Percentiles rank a stretch among this genome's conserved stretches.
phyloP scores from a whole-genome alignment of 1,140 invertebrate species.

The Hycleus phaleratus region DNA sequence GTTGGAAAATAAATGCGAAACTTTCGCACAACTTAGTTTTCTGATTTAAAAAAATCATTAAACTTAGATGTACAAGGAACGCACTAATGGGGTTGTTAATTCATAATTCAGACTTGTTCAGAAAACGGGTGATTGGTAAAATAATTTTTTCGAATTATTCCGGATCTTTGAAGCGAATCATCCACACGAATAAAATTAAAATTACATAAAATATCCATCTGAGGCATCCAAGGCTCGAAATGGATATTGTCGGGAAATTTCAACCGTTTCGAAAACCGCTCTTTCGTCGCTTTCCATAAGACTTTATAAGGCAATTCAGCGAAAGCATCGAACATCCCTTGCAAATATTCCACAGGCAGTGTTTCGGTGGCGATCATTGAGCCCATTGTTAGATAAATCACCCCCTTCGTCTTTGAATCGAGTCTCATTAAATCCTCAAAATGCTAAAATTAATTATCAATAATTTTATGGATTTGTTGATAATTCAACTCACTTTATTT shows the following conservation, averaged over 20 bases:
- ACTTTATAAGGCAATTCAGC: slow-evolving; percentile 51
- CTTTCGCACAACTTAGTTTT: no score
- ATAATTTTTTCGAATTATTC: no score
- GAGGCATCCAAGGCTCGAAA: slow-evolving; percentile 59
- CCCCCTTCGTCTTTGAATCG: slow-evolving; percentile 32
- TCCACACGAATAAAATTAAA: slow-evolving; percentile 13
- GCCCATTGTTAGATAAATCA: slow-evolving; percentile 44
- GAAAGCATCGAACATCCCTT: slow-evolving; percentile 47
- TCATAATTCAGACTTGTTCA: no score
- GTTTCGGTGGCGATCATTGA: slow-evolving; percentile 38
- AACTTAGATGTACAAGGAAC: no score
- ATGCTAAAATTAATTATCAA: slow-evolving; percentile 22
- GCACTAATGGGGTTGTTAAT: no score
- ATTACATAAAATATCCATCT: slow-evolving; percentile 51
- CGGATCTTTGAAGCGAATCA: no score
- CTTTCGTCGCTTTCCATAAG: slow-evolving; percentile 54
- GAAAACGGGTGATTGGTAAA: no score
- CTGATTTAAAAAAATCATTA: no score
- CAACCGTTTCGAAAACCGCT: slow-evolving; percentile 32
- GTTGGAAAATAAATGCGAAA: no score
- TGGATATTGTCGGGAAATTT: slow-evolving; percentile 49
- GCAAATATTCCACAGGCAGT: slow-evolving; percentile 34
- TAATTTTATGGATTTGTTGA: not conserved
- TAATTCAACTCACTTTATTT: slow-evolving; percentile 17
- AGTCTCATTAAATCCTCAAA: slow-evolving; percentile 25